Evolutionary conservation across 1,140 invertebrate species (phyloP).

Genomic region (Trichonephila clavipes): DNA sequence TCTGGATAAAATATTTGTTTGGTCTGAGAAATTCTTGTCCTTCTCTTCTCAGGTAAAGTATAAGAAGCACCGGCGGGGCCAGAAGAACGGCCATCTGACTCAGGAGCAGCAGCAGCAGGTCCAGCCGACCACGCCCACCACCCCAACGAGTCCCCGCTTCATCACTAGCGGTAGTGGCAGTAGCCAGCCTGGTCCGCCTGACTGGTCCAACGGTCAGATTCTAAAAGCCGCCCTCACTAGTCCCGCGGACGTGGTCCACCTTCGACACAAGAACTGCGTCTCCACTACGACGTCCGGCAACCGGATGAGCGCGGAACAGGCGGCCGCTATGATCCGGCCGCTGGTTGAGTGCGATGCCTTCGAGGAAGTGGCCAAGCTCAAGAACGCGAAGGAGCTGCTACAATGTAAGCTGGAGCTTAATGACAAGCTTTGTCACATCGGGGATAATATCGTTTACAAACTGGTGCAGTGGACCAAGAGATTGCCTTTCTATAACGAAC

Average conservation of each 20-base stretch:
- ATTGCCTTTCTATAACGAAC: constrained; percentile 96
- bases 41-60: constrained; percentile 90
- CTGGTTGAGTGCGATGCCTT: constrained; percentile 97
- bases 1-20: no score
- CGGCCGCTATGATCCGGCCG: constrained; percentile 62
- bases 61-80: constrained; percentile 95
- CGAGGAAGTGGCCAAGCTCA: constrained; percentile 94
- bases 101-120: constrained; percentile 45
- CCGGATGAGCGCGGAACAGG: constrained; percentile 80
- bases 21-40: no score
- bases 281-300: constrained; percentile 80
- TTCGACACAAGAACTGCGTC: constrained; percentile 88
- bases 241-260: constrained; percentile 92
- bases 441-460: constrained; percentile 90
- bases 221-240: constrained; percentile 95
- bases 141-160: constrained; percentile 21
- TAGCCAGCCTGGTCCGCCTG: constrained; percentile 20
- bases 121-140: background rate
- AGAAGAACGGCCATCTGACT: constrained; percentile 80
- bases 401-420: constrained; percentile 64
- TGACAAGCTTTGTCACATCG: constrained; percentile 73
- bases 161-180: background rate
- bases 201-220: constrained; percentile 86
- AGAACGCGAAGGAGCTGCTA: constrained; percentile 78
- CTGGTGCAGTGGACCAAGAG: constrained; percentile 99